phyloP scores from a whole-genome alignment of 2,797 vertebrate genomes.

The Jordanella pulchra region DNA sequence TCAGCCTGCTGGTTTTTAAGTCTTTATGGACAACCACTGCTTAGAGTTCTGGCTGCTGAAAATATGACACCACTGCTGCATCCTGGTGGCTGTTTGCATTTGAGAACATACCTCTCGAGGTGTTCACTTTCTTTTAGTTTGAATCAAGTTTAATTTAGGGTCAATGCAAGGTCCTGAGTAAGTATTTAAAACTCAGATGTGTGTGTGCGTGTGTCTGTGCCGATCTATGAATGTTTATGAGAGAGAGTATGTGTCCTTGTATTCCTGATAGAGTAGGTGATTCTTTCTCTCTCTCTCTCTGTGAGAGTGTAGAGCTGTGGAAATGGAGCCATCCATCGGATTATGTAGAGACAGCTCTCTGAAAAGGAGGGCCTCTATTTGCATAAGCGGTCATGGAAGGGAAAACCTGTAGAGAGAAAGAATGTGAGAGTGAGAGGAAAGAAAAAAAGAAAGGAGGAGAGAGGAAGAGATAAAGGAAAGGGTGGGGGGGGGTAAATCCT shows the following conservation, averaged over 20 bases:
- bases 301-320: constrained; percentile 40
- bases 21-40: constrained; percentile 66
- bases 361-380: constrained; percentile 72
- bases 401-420: constrained; percentile 48
- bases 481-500: constrained; percentile 66
- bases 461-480: not conserved
- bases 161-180: no score
- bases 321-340: constrained; percentile 80
- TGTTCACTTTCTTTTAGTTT: no score
- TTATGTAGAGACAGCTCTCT: constrained; percentile 76
- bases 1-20: constrained; percentile 68
- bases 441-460: constrained; percentile 19
- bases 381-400: constrained; percentile 70
- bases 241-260: constrained; percentile 64
- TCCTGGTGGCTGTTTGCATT: constrained; percentile 17
- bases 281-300: not conserved
- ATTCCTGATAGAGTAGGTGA: constrained; percentile 57
- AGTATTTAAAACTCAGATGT: not conserved
- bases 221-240: constrained; percentile 53
- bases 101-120: no score
- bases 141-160: no score
- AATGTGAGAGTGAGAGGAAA: constrained; percentile 30
- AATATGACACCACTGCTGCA: constrained; percentile 60
- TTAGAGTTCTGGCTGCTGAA: constrained; percentile 61
- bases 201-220: constrained; percentile 7